phyloP scores from a whole-genome alignment of 2,888 invertebrate species.

The Drosophila demipolita region DNA sequence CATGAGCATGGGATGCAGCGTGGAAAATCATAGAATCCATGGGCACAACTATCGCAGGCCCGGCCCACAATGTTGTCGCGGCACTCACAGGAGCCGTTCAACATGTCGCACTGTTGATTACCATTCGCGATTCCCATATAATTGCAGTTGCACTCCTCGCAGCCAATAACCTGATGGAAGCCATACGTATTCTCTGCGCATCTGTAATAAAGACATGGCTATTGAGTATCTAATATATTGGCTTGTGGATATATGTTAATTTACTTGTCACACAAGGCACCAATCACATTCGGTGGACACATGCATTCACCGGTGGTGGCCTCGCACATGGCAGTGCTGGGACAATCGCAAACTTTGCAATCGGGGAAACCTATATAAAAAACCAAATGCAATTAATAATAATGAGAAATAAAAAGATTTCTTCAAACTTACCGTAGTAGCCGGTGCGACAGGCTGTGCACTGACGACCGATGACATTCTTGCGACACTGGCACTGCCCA shows the following conservation, averaged over 20 bases:
- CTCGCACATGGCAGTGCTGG: constrained; percentile 93
- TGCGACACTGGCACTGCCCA: constrained; percentile 97
- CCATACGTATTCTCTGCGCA: constrained; percentile 96
- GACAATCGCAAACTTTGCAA: constrained; percentile 95
- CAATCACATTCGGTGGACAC: constrained; percentile 96
- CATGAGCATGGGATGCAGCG: constrained; percentile 94
- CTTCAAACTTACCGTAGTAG: constrained; percentile 87
- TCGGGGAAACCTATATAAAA: constrained; percentile 91
- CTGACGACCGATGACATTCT: constrained; percentile 96
- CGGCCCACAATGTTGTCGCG: constrained; percentile 94
- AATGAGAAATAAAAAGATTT: not conserved
- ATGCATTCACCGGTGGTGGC: constrained; percentile 92
- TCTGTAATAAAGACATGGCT: constrained; percentile 6
- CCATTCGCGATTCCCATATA: constrained; percentile 91
- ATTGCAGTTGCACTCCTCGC: constrained; percentile 97
- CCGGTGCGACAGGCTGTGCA: constrained; percentile 93
- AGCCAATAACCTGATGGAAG: constrained; percentile 96
- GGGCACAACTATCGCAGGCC: constrained; percentile 93
- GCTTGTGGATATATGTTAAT: not conserved
- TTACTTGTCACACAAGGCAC: constrained; percentile 92
- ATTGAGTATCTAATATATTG: not conserved
- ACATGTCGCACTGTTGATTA: constrained; percentile 94
- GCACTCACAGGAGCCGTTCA: constrained; percentile 94
- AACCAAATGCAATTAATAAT: not conserved
- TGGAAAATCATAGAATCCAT: constrained; percentile 95